These are phyloP conservation scores for Psophia crepitans DNA, from an alignment of 2,113 vertebrate genomes.

Conservation along the genomic window DNA sequence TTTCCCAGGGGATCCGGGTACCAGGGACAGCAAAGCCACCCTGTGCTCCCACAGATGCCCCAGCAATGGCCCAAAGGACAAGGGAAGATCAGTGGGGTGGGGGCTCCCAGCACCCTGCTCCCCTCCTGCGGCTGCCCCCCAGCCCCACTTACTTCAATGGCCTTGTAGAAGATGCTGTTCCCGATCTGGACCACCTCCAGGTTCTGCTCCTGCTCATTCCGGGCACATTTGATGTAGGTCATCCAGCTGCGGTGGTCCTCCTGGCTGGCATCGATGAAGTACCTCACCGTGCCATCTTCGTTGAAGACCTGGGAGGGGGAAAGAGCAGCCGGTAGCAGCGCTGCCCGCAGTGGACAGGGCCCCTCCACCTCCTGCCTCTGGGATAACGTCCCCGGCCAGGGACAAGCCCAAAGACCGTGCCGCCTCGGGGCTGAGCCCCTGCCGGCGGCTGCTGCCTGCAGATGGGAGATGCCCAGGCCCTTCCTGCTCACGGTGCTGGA, in stretches of 20 bases:
- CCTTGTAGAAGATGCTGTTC: conserved; percentile 97
- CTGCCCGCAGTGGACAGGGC: fast-evolving
- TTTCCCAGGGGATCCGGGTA: not conserved
- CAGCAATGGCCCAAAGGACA: not conserved
- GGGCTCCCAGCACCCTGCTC: not conserved
- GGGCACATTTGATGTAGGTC: conserved; percentile 97
- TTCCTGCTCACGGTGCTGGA: not conserved
- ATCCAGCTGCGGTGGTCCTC: conserved; percentile 99
- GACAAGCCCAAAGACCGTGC: not conserved
- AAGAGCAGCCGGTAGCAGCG: fast-evolving
- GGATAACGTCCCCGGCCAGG: not conserved
- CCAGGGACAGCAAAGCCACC: not conserved
- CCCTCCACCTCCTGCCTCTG: not conserved
- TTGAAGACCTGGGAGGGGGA: conserved; percentile 86
- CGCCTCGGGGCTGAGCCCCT: not conserved
- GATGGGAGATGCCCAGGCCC: fast-evolving
- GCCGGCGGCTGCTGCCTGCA: not conserved
- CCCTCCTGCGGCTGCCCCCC: fast-evolving
- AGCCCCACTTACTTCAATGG: conserved; percentile 81
- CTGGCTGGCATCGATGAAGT: conserved; percentile 95
- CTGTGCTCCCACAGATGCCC: not conserved
- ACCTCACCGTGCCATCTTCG: conserved; percentile 90
- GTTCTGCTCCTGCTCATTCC: conserved; percentile 97
- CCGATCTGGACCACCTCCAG: conserved; percentile 97
- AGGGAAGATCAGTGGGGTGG: not conserved